Percentiles rank a stretch among this genome's conserved stretches.
Conservation (phyloP, 2,797 vertebrate species). For the Urocyon cinereoargenteus region DNA sequence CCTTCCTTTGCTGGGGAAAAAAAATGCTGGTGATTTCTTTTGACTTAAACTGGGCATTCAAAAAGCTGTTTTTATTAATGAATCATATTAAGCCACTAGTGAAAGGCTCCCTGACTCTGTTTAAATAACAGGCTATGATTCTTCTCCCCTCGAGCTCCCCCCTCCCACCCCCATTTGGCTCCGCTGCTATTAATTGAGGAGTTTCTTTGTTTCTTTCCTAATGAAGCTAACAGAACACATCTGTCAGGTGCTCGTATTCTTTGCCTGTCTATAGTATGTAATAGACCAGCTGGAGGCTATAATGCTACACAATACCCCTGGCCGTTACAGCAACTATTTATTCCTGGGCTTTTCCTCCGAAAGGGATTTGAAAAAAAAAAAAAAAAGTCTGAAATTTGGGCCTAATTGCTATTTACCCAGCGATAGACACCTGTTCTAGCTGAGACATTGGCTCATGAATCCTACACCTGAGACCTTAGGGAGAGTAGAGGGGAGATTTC, state of each 20-base stretch:
- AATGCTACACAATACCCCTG: constrained; percentile 92
- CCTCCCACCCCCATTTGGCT: constrained; percentile 88
- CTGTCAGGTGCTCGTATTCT: constrained; percentile 94
- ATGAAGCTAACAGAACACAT: constrained; percentile 95
- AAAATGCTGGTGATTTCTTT: constrained; percentile 90
- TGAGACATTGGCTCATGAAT: constrained; percentile 92
- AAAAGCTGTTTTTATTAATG: constrained; percentile 93
- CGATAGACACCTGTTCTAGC: constrained; percentile 94
- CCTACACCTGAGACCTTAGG: constrained; percentile 97
- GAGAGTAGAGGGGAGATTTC: constrained; percentile 92
- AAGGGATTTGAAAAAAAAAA: constrained; percentile 90
- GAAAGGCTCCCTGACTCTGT: constrained; percentile 92
- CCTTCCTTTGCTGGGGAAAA: constrained; percentile 86
- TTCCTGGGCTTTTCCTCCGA: constrained; percentile 93
- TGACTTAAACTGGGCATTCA: constrained; percentile 92
- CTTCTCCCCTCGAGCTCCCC: constrained; percentile 88
- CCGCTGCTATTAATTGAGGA: constrained; percentile 92
- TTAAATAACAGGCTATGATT: constrained; percentile 93
- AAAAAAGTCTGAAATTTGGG: constrained; percentile 94
- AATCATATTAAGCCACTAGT: constrained; percentile 91
- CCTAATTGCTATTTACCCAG: constrained; percentile 97
- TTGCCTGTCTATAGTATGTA: constrained; percentile 93
- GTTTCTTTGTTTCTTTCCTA: constrained; percentile 95
- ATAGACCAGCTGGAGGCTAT: constrained; percentile 94
- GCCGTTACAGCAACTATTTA: constrained; percentile 93